Conservation (phyloP, 2,888 invertebrate species). For the Itoplectis maculator region DNA sequence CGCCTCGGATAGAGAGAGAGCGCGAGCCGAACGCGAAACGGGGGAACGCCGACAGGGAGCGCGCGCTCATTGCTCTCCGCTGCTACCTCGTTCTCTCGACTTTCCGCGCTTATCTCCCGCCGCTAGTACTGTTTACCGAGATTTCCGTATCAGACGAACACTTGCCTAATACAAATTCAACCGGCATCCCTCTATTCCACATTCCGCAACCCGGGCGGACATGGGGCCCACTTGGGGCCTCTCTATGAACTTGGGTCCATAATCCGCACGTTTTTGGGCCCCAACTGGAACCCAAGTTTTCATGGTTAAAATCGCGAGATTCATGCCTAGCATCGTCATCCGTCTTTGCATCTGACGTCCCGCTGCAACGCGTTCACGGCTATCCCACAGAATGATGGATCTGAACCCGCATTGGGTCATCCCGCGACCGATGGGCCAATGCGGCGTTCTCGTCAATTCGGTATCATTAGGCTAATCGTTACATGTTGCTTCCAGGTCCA, state of each 20-base stretch:
- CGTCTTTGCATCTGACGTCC: background rate
- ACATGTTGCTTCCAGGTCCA: constrained; percentile 35
- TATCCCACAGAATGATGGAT: too few species aligned
- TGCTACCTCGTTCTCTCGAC: constrained; percentile 37
- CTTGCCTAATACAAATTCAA: background rate
- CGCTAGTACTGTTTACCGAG: constrained; percentile 24
- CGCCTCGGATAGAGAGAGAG: constrained; percentile 47
- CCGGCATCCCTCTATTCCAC: background rate
- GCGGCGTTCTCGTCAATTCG: background rate
- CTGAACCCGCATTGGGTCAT: too few species aligned
- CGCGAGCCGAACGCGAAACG: constrained; percentile 61
- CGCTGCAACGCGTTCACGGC: too few species aligned
- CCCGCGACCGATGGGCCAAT: too few species aligned
- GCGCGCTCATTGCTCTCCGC: constrained; percentile 63
- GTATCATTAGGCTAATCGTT: background rate
- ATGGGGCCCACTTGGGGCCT: too few species aligned
- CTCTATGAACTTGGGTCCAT: too few species aligned
- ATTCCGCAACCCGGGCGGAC: background rate
- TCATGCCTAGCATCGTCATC: background rate
- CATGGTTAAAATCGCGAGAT: background rate
- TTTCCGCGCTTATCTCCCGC: constrained; percentile 53
- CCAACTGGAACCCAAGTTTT: background rate
- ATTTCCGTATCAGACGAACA: background rate
- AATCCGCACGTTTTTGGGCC: too few species aligned
- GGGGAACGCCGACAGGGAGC: constrained; percentile 70